Evolutionary conservation across 2,797 vertebrate genomes (phyloP), one percentile per base, ranked within the genome.

Genomic region (Coilia nasus): DNA sequence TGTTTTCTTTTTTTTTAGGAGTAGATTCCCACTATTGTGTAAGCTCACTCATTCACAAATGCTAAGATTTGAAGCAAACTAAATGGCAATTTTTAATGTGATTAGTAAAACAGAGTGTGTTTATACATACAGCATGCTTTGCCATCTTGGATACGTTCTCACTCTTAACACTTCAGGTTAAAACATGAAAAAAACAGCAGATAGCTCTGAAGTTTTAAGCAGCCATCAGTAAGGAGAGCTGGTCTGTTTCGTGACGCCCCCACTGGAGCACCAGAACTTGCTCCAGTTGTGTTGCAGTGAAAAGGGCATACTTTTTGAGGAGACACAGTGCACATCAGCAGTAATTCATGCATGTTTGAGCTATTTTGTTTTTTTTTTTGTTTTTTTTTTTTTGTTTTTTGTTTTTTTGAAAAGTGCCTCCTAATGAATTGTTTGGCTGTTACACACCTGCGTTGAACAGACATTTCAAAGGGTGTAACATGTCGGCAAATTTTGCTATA

Each of bases 361-460:
- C 83, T 87, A 41, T 86, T 84, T 88, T 46, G 35, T 41, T 83
- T 85, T 62, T 81, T 46, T 31, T 71, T 71, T 71, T 71, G 17
- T 71, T 28, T 14, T 82, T 71, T 28, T 14, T 82, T 5, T 41
- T 41, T 41, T 41, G 2, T 41, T 41, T 41, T 41, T 41, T 83
- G 90, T 85, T 89, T 90, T 91, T 94, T 94, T 95, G 93, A 92
- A 93, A 96, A 96, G 96, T 96, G 96, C 96, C 96, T 96, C 95
- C 93, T 90, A 92, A 93, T 91, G 90, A 95, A 94, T 92, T 91
- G 90, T 93, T 93, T 93, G 92, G 92, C 93, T 93, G 91, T 93
- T 91, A 91, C 92, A 91, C 93, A 92, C 88, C 92, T 93, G 91
- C 90, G 90, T 93, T 91, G 86, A 93, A 90, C 86, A 90, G 90